These are phyloP conservation scores for Archips crataeganus DNA, from an alignment of 2,888 invertebrate species.

Conservation along the genomic window DNA sequence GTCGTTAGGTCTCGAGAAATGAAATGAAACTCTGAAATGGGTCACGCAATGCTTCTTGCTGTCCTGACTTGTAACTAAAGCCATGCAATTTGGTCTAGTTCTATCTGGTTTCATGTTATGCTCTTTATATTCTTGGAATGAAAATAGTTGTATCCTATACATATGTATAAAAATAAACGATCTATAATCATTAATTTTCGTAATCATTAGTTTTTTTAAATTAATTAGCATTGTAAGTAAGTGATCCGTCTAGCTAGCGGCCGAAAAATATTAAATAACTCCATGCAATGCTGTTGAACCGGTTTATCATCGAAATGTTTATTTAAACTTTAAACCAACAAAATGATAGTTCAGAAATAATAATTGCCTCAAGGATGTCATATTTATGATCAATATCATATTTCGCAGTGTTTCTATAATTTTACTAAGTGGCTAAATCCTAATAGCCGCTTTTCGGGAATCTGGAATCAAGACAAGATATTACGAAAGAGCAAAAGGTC, in stretches of 20 bases:
- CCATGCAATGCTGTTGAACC: conserved; percentile 29
- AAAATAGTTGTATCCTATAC: background rate
- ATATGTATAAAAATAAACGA: background rate
- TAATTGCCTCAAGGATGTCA: conserved; percentile 21
- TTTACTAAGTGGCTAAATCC: background rate
- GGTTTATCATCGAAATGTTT: conserved; percentile 22
- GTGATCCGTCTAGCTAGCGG: conserved; percentile 8
- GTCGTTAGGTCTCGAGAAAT: conserved; percentile 28
- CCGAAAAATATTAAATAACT: conserved; percentile 13
- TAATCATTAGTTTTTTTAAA: background rate
- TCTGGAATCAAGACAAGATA: background rate
- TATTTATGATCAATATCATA: conserved; percentile 25
- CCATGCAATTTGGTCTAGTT: conserved; percentile 25
- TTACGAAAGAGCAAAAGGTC: background rate
- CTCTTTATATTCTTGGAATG: background rate
- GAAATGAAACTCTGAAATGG: conserved; percentile 35
- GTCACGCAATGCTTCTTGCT: conserved; percentile 32
- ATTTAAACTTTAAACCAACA: conserved; percentile 13
- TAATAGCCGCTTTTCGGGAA: background rate
- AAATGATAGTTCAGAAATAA: conserved; percentile 14
- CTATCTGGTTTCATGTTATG: conserved; percentile 21
- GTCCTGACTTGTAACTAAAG: conserved; percentile 27
- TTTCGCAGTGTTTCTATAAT: conserved; percentile 19
- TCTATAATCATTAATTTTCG: background rate
- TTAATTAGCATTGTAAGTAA: background rate